Base-by-base conservation (phyloP, 2,113 vertebrate species). In the Gnathonemus echidnorhynchus region DNA sequence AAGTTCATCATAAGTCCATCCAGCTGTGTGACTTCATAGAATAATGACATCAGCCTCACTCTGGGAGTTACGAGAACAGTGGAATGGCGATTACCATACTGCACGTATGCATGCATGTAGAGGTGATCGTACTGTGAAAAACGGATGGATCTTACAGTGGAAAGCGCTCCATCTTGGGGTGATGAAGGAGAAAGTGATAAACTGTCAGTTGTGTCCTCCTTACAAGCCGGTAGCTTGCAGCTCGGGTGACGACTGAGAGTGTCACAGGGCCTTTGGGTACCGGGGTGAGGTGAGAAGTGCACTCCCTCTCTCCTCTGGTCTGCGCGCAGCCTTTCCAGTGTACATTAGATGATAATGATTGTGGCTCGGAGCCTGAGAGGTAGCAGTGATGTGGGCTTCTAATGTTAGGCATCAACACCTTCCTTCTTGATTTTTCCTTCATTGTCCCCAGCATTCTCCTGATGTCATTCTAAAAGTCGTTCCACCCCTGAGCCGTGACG, bases 161-260 rank as follows among this genome's bases (percentile, higher is more conserved):
- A 70, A 88, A 62, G 31, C 70, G 50, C 50, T 85, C 52, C 53
- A 74, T 35, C 46, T 77, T 89, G 74, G 45, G 7, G 42, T 91
- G 90, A 90, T 90, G 89, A 89, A 88, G 83, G 83, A 66, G 21
- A 62, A 89, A 90, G 87, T 89, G 91, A 91, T 86, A 89, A 91
- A 49, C 80, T 91, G 91, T 91, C 91, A 90, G 45, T 58, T 84
- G 88, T 56, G 27, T 58, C 90, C 90, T 58, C 88, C 49, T 70
- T 89, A 56, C 62, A 39, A 77, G 58, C 49, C 58, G 45, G 80
- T 80, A 66, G 89, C 89, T 80, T 42, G 49, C 19, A 87, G 86
- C 42, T 86, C 48, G 24, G 77, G 45, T 87, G 42, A 49, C 39
- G 62, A 45, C 85, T 8, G 50, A 85, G 50, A 13, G 80, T 50